A percentile compares a stretch with the other conserved stretches of the same genome.
Conservation (phyloP, 1,140 invertebrate genomes). For the Parasteatoda tepidariorum region DNA sequence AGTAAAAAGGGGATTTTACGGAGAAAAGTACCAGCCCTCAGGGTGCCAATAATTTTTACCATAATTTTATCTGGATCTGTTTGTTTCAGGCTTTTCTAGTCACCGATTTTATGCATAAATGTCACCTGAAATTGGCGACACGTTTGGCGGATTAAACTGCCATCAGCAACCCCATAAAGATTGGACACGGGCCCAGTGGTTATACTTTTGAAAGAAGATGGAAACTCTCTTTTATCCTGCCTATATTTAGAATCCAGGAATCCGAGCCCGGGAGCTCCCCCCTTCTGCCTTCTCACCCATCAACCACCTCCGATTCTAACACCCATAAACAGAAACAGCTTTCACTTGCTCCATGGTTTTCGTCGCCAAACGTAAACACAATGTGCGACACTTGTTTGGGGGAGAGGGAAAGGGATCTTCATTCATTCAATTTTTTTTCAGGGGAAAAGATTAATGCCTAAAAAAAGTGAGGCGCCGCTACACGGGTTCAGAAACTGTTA, state of each 20-base stretch:
- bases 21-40: too few species aligned
- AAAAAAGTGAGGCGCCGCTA: conserved; percentile 8
- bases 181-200: conserved; percentile 55
- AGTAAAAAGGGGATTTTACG: too few species aligned
- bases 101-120: not conserved
- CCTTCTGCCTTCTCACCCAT: not conserved
- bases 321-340: conserved; percentile 47
- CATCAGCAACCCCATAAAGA: conserved; percentile 23
- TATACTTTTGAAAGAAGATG: not conserved
- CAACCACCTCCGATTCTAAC: not conserved
- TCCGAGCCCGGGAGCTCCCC: conserved; percentile 16
- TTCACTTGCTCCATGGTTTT: not conserved
- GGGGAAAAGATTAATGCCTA: not conserved
- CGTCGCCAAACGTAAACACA: conserved; percentile 41
- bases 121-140: not conserved
- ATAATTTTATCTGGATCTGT: too few species aligned
- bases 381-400: conserved; percentile 42
- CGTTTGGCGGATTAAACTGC: not conserved
- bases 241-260: conserved; percentile 55
- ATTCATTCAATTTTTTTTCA: conserved; percentile 1
- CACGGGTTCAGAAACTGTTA: not conserved
- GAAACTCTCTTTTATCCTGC: not conserved
- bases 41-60: too few species aligned
- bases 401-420: not conserved
- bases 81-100: too few species aligned